Base-by-base conservation (phyloP, 2,888 invertebrate genomes). In the Hypomecis atomaria region DNA sequence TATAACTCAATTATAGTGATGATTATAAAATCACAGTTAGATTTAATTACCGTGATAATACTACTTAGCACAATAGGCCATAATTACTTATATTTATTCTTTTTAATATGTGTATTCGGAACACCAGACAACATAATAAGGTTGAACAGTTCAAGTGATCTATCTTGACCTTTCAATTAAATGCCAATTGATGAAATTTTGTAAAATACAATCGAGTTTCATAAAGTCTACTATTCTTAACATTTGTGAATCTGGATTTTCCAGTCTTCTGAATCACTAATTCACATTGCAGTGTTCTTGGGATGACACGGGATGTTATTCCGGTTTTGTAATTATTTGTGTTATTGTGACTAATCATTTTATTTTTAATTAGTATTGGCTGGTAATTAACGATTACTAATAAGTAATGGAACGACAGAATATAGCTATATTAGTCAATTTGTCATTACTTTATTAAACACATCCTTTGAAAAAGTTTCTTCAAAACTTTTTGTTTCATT, bases 131-230 rank as follows among this genome's bases (percentile, higher is more conserved):
- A 5, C 5, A 48, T 34, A 34, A 48, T 36, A 36, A 0, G 23
- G 10, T 36, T n/a, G 34, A 33, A 58, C 42, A 56, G 40, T 6
- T 13, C 44, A 45, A 13, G 44, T 60, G 42, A 13, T 60, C 48
- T 63, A 60, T 54, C 49, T 52, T 56, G 62, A 62, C 57, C 57
- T 62, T 62, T 52, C 8, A 40, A 44, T 56, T 44, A 62, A 62
- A 62, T 62, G 52, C 36, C 57, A 62, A 56, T 56, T 33, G 52
- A 38, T 48, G 53, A 9, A 43, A 49, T 49, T 49, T 42, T 33
- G 33, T 36, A 33, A 54, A 55, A 47, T 6, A 40, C 36, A n/a
- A 34, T 57, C 34, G 42, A 59, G 36, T 59, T 61, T 56, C 54
- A 34, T 40, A 64, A 69, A 59, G 42, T 43, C 23, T 10, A 55